Evolutionary conservation across 1,140 invertebrate species (phyloP), one percentile per base, ranked within the genome.

Genomic region (Ips typographus): DNA sequence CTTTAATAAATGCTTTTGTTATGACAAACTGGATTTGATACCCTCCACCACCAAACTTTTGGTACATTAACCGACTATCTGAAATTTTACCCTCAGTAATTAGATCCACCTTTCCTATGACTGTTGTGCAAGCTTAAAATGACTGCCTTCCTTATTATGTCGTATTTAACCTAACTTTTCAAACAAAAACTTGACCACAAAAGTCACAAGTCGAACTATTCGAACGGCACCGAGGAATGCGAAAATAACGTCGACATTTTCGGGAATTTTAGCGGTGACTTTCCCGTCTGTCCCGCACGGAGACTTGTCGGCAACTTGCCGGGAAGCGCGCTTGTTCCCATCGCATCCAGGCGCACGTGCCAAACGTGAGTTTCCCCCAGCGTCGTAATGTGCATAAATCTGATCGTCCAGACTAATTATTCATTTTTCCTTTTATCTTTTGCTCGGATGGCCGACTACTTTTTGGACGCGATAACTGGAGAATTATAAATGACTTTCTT

Each of bases 341-440:
- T 42, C 58, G 36, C 66, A 42, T 68, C 56, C 66, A 60, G 66
- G 47, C 66, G 66, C 66, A 60, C 66, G 66, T 68, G 66, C 66
- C 58, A 43, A 37, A 57, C 44, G 40, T 3, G 36, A 40, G 41
- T 5, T 40, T 44, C 38, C 55, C 42, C 40, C 41, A 6, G 44
- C 4, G 8, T n/a, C 53, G 51, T 42, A 43, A 65, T 52, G 41
- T 65, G 56, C 65, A 59, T 57, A 56, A 67, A 67, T 42, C 65
- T 38, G 64, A n/a, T 8, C 8, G 44, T 8, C 8, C 22, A 47
- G 51, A 57, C 40, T 47, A 57, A 65, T 64, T 64, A 64, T 64
- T 53, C 44, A 44, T 49, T 38, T 38, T 59, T 59, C 22, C 57
- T 42, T 59, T 41, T 59, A 22, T 59, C 39, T 49, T 22, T 22